Evolutionary conservation across 2,888 invertebrate species (phyloP).

Genomic region (Hermodice carunculata): DNA sequence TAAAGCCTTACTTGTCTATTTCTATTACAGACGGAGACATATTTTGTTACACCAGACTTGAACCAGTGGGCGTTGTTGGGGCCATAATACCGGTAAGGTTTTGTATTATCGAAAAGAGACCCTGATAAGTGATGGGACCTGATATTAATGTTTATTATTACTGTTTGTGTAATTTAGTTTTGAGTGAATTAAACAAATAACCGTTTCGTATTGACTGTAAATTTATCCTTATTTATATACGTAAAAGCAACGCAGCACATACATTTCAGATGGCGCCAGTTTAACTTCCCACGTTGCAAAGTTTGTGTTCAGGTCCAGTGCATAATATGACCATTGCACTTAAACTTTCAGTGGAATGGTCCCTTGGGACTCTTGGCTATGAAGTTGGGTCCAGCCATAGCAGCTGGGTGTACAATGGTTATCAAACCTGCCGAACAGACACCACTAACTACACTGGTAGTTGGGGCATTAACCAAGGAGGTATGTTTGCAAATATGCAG

Average conservation of each 20-base stretch:
- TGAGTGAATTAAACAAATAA: too few relatives aligned
- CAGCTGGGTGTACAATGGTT: conserved; percentile 67
- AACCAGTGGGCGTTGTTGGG: conserved; percentile 95
- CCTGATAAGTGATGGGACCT: too few relatives aligned
- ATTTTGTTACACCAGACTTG: conserved; percentile 70
- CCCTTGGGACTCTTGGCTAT: conserved; percentile 62
- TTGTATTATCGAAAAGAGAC: too few relatives aligned
- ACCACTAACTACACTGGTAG: conserved; percentile 67
- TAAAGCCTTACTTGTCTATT: conserved; percentile 4
- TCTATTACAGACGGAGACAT: conserved; percentile 77
- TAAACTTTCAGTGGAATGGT: conserved; percentile 65
- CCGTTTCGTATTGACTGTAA: too few relatives aligned
- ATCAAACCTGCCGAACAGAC: conserved; percentile 70
- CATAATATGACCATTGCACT: too few relatives aligned
- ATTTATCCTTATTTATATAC: too few relatives aligned
- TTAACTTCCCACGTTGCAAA: too few relatives aligned
- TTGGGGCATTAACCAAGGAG: conserved; percentile 65
- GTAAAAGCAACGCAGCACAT: too few relatives aligned
- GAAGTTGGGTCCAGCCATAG: conserved; percentile 68
- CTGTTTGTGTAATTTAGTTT: too few relatives aligned
- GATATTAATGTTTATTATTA: too few relatives aligned
- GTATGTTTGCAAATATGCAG: conserved; percentile 26
- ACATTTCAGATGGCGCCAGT: too few relatives aligned
- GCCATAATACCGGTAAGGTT: conserved; percentile 86
- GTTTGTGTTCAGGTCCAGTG: too few relatives aligned